Evolutionary conservation across 2,888 invertebrate species (phyloP).

Genomic region (Griposia aprilina): DNA sequence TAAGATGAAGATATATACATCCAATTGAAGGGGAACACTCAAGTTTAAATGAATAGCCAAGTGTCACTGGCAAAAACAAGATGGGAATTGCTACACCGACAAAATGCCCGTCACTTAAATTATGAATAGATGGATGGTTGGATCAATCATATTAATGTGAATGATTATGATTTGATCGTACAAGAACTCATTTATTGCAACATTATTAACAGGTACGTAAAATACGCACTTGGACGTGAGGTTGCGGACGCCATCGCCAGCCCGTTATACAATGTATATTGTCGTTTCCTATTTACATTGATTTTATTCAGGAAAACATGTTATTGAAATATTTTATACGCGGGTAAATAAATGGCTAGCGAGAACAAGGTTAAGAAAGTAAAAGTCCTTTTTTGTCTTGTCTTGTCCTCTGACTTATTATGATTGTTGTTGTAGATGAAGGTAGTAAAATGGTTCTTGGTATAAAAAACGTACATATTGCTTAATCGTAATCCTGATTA

Average conservation of each 20-base stretch:
- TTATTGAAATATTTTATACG: background rate
- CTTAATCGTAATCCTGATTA: background rate
- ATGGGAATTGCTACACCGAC: slow-evolving; percentile 43
- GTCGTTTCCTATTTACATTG: background rate
- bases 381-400: slow-evolving; percentile 4
- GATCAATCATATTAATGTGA: slow-evolving; percentile 30
- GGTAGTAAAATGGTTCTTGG: background rate
- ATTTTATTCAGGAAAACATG: background rate
- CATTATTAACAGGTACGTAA: background rate
- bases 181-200: slow-evolving; percentile 10
- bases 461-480: background rate
- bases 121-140: slow-evolving; percentile 14
- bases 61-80: slow-evolving; percentile 35
- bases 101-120: slow-evolving; percentile 42
- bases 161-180: slow-evolving; percentile 11
- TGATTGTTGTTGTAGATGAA: background rate
- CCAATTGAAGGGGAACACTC: slow-evolving; percentile 11
- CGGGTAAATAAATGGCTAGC: background rate
- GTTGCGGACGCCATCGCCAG: background rate
- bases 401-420: background rate
- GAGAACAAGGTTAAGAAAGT: slow-evolving; percentile 5
- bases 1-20: slow-evolving; percentile 4
- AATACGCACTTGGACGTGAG: background rate
- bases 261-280: background rate
- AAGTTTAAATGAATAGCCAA: slow-evolving; percentile 3